phyloP scores from a whole-genome alignment of 2,113 vertebrate genomes.

The Elgaria multicarinata region DNA sequence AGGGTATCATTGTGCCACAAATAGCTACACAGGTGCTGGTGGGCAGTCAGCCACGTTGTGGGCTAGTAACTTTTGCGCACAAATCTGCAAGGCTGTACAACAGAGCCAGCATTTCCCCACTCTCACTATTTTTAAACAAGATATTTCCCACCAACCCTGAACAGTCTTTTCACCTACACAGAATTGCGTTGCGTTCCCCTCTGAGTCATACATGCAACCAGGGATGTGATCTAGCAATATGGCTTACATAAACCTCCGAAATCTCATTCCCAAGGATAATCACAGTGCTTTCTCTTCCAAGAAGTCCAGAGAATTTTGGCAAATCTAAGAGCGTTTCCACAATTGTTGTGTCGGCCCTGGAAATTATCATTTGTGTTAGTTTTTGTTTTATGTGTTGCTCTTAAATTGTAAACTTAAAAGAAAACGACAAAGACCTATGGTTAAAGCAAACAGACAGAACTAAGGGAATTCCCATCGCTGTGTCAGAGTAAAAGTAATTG shows the following conservation, averaged over 20 bases:
- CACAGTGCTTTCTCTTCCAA: background rate
- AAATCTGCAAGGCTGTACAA: background rate
- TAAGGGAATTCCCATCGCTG: background rate
- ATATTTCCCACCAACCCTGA: background rate
- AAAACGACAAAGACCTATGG: background rate
- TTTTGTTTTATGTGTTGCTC: background rate
- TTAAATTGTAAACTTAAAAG: no score
- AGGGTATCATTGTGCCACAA: background rate
- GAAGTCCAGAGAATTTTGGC: background rate
- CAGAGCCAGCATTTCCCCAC: background rate
- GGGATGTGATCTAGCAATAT: slow-evolving; percentile 60
- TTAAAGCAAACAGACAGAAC: background rate
- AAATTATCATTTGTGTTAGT: background rate
- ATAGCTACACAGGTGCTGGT: background rate
- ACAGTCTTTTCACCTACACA: slow-evolving; percentile 65
- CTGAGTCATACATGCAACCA: slow-evolving; percentile 68
- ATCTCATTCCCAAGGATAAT: background rate
- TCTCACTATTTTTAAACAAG: slow-evolving; percentile 61
- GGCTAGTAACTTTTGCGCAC: background rate
- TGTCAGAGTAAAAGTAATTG: background rate
- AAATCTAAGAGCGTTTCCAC: slow-evolving; percentile 13
- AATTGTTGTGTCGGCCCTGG: slow-evolving; percentile 41
- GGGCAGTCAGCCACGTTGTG: background rate
- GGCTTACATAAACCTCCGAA: slow-evolving; percentile 34
- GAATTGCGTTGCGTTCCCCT: slow-evolving; percentile 63